Conservation (phyloP, 2,797 vertebrate species). For the Coregonus sp. region DNA sequence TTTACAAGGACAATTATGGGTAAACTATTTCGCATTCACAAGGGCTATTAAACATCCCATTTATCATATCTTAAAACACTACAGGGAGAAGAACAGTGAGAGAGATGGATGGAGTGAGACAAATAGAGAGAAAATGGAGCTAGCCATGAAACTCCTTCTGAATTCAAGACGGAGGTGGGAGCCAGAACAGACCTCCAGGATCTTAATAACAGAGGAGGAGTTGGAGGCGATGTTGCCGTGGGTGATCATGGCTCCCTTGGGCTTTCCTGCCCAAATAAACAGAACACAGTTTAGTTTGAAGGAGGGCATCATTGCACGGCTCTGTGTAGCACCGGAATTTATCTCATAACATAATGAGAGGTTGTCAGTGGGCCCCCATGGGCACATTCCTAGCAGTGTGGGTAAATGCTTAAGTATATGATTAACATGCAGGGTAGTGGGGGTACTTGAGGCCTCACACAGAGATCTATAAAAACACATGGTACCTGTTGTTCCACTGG, state of each 20-base stretch:
- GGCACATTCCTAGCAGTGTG: conserved; percentile 2
- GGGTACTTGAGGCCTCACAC: conserved; percentile 36
- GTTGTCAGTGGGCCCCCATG: conserved; percentile 58
- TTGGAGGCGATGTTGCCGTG: conserved; percentile 85
- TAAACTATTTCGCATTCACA: conserved; percentile 61
- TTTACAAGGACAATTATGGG: conserved; percentile 60
- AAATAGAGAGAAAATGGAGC: conserved; percentile 55
- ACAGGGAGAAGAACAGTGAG: conserved; percentile 59
- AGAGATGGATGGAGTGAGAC: conserved; percentile 20
- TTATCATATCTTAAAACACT: conserved; percentile 73
- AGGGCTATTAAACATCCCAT: conserved; percentile 70
- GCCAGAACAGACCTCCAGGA: conserved; percentile 77
- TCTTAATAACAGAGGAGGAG: conserved; percentile 84
- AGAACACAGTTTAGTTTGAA: conserved; percentile 35
- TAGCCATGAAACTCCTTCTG: conserved; percentile 65
- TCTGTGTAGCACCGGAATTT: conserved; percentile 61
- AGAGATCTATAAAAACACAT: conserved; percentile 52
- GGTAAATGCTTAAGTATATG: conserved; percentile 8
- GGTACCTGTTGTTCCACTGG: conserved; percentile 83
- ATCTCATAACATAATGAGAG: conserved; percentile 61
- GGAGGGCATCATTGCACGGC: conserved; percentile 62
- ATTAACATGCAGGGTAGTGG: conserved; percentile 6
- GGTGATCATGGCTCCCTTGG: conserved; percentile 86
- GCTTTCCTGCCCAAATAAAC: conserved; percentile 81
- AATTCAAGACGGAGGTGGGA: conserved; percentile 59